Percentiles rank a stretch among this genome's conserved stretches.
Evolutionary conservation across 2,888 invertebrate species (phyloP).

Genomic region (Cistogaster globosa): DNA sequence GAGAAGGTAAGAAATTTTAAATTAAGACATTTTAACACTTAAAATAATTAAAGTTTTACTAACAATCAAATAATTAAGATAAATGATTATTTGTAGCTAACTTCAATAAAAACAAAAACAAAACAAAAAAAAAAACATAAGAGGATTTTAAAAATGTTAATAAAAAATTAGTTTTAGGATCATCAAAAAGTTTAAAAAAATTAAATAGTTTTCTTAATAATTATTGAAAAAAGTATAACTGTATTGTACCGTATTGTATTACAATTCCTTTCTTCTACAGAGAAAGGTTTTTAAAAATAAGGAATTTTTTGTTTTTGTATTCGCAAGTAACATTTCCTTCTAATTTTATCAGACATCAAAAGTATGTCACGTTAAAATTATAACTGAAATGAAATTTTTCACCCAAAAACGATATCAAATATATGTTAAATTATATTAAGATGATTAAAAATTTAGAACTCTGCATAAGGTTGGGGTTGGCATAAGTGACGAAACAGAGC

Average conservation of each 20-base stretch:
- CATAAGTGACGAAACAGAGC: too few relatives aligned
- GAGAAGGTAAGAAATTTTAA: not conserved
- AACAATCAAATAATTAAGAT: constrained; percentile 3
- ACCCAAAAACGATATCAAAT: not conserved
- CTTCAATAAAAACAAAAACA: not conserved
- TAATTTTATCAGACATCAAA: not conserved
- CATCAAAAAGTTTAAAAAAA: too few relatives aligned
- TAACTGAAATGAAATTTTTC: not conserved
- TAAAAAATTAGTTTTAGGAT: too few relatives aligned
- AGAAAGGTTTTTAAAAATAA: not conserved
- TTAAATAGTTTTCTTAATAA: too few relatives aligned
- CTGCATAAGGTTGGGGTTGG: too few relatives aligned
- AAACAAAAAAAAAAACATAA: not conserved
- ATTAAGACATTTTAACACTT: not conserved
- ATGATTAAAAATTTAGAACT: too few relatives aligned
- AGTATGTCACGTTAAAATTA: not conserved
- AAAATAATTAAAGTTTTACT: not conserved
- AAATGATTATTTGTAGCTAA: not conserved
- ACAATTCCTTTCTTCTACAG: not conserved
- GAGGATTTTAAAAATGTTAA: not conserved
- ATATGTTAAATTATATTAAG: too few relatives aligned
- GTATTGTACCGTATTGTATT: too few relatives aligned
- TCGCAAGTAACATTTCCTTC: not conserved
- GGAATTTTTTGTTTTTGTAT: not conserved
- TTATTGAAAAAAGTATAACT: too few relatives aligned